Evolutionary conservation across 2,888 invertebrate species (phyloP).

Genomic region (Drosophila nigricruria): DNA sequence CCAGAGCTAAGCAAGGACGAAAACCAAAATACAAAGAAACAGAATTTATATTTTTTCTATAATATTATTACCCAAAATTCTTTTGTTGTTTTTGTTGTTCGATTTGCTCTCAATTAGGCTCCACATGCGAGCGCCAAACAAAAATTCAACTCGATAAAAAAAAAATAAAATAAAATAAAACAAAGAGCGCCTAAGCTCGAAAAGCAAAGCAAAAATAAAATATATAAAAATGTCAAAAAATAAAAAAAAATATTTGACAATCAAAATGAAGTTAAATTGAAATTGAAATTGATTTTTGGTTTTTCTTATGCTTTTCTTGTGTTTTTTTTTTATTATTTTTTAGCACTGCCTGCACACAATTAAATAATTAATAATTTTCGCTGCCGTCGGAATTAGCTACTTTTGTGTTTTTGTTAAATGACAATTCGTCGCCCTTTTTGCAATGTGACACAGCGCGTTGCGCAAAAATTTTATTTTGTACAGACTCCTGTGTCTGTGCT

Average conservation of each 20-base stretch:
- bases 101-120: neutral
- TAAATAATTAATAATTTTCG: slow-evolving; percentile 4
- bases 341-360: slow-evolving; percentile 9
- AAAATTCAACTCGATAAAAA: neutral
- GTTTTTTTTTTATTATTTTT: neutral
- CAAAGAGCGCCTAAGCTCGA: neutral
- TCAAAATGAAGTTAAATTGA: neutral
- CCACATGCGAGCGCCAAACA: slow-evolving; percentile 23
- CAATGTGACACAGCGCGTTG: slow-evolving; percentile 52
- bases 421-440: slow-evolving; percentile 26
- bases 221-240: neutral
- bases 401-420: slow-evolving; percentile 13
- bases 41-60: no score
- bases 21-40: neutral
- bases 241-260: neutral
- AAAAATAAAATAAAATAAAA: neutral
- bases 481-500: slow-evolving; percentile 63
- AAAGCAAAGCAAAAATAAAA: neutral
- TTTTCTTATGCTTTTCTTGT: neutral
- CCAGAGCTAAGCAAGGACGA: neutral
- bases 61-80: slow-evolving; percentile 19
- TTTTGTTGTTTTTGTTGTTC: slow-evolving; percentile 7
- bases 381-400: neutral
- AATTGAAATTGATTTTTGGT: slow-evolving; percentile 23
- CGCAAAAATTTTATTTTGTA: slow-evolving; percentile 63